These are phyloP conservation scores for Jordanella pulchra DNA, from an alignment of 2,797 vertebrate species.

Conservation along the genomic window DNA sequence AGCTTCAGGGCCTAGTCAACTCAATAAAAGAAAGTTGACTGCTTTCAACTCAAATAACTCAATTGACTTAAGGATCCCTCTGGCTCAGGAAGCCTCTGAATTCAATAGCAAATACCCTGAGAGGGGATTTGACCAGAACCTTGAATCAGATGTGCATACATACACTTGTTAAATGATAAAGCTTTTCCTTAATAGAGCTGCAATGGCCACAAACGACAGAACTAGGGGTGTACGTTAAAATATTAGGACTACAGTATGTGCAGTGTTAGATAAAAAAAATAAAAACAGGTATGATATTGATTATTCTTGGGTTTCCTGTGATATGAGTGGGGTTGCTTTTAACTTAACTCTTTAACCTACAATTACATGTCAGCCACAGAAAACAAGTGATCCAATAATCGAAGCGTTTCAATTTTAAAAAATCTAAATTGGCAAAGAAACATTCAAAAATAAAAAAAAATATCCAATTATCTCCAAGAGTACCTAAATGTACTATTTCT, in stretches of 20 bases:
- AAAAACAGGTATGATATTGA: not conserved
- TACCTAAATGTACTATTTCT: not conserved
- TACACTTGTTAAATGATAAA: conserved; percentile 29
- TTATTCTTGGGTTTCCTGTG: not conserved
- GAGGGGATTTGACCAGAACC: conserved; percentile 64
- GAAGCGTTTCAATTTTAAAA: not conserved
- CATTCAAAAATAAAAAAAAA: not conserved
- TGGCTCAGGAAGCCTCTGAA: conserved; percentile 69
- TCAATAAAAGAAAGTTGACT: conserved; percentile 79
- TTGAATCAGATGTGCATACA: conserved; percentile 44
- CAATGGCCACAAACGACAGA: not conserved
- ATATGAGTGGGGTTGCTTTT: not conserved
- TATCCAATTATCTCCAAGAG: not conserved
- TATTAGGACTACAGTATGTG: not conserved
- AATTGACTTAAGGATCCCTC: conserved; percentile 73
- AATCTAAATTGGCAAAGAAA: not conserved
- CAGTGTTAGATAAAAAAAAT: not conserved
- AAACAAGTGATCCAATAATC: not conserved
- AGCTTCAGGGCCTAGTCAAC: conserved; percentile 63
- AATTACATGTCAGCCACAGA: not conserved
- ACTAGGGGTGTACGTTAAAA: not conserved
- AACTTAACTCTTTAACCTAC: not conserved
- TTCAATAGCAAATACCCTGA: conserved; percentile 61
- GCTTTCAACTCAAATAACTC: conserved; percentile 77
- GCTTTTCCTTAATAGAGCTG: conserved; percentile 1